Base-by-base conservation (phyloP, 2,113 vertebrate genomes). In the Promerops cafer region DNA sequence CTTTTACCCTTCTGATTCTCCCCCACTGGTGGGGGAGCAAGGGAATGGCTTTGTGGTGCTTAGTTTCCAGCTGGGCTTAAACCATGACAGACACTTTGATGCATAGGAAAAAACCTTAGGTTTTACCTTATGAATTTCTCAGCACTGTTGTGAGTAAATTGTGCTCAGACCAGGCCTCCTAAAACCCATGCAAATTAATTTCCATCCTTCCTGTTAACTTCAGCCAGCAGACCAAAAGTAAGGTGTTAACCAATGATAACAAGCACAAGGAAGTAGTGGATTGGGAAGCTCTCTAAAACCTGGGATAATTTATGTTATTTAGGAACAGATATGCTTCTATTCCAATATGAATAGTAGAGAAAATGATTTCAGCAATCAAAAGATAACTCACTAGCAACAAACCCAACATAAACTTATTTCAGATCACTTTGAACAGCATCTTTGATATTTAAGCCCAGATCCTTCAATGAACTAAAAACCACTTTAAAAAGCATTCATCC, bases 41-140 rank as follows among this genome's bases (percentile, higher is more conserved):
- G 42, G 6, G 35, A 64, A 6, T 13, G 31, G 49, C 30, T 70
- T 31, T 18, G 7, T 35, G 17, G 26, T 35, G 21, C 20, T 45
- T 28, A 19, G 15, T 12, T 72, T 42, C 66, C 50, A 80, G 18
- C 22, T 74, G 52, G 37, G 28, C 13, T 44, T 39, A 66, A 74
- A 33, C 12, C 31, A 24, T 0, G 0, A 50, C 7, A 57, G 59
- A 50, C 8, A 4, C 1, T 0, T 9, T 33, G 10, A 50, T 23
- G 21, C 42, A 50, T 3, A 49, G 22, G 27, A 37, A 50, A 80
- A 72, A 44, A 20, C 12, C 13, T 74, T 37, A 13, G 13, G 13
- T 20, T 89, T 39, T 81, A 66, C 27, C 16, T 31, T 44, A 33
- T 5, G 1, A 37, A 50, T 50, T 69, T 66, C 39, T 39, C 21